Base-by-base conservation (phyloP, 2,888 invertebrate genomes). In the Clitarchus hookeri region DNA sequence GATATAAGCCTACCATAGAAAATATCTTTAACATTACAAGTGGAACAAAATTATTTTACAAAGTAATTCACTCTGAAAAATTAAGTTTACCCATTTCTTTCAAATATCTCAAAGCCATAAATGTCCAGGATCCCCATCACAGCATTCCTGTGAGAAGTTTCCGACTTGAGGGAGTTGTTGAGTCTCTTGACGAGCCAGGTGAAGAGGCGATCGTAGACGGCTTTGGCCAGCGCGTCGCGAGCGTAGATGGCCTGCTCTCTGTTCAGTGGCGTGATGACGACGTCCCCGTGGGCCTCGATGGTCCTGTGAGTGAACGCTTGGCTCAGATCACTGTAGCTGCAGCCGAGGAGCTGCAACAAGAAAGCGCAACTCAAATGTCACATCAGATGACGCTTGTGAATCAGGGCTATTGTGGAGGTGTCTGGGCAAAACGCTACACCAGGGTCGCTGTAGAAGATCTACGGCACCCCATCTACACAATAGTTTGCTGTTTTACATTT, bases 21-120 rank as follows among this genome's bases (percentile, higher is more conserved):
- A 36, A 36, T 36, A 36, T 36, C 36, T 36, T 36, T 36, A 36
- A 36, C 36, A 36, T 36, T 36, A 36, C 36, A 3, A 1, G 36
- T 36, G 4, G 36, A 3, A 36, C 4, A 36, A 36, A 36, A 36
- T 36, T 36, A 36, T 36, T 36, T 4, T 36, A 36, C 36, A 36
- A 36, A 36, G 36, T 36, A 53, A 53, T 53, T 19, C 53, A 8
- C 53, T 53, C 12, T 16, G 53, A 26, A 80, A 80, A 16, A 26
- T 27, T 16, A 3, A 80, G n/a, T 26, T 48, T n/a, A 96, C 95
- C 96, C 96, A 91, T 98, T 98, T 89, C 94, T 95, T 85, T 96
- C 94, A 92, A 98, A 98, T 88, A 98, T 97, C 92, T 98, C 98
- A 91, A 98, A 98, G 84, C 98, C 98, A 90, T 98, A 98, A 89